A percentile compares a stretch with the other conserved stretches of the same genome.
Conservation (phyloP, 2,113 vertebrate genomes). For the Orycteropus afer region DNA sequence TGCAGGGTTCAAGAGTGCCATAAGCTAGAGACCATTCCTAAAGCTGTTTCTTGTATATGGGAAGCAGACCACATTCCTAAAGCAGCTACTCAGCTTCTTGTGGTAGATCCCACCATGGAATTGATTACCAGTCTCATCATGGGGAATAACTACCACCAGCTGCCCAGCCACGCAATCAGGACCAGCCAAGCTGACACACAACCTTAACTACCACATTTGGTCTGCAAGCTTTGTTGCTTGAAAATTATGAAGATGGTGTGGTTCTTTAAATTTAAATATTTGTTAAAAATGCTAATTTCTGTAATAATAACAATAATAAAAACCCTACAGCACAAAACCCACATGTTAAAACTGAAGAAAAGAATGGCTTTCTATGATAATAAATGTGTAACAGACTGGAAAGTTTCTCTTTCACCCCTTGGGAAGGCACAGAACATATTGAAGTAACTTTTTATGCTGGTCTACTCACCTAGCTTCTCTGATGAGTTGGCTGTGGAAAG, state of each 20-base stretch:
- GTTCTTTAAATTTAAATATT: constrained; percentile 56
- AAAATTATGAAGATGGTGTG: constrained; percentile 19
- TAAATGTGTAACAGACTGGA: constrained; percentile 63
- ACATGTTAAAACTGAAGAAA: constrained; percentile 63
- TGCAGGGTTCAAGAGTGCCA: too few relatives aligned
- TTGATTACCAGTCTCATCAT: too few relatives aligned
- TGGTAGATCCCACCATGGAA: too few relatives aligned
- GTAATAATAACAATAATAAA: constrained; percentile 36
- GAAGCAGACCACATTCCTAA: too few relatives aligned
- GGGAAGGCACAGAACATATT: constrained; percentile 69
- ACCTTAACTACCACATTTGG: constrained; percentile 58
- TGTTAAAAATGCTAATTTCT: constrained; percentile 75
- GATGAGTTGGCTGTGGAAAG: constrained; percentile 84
- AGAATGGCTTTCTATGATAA: constrained; percentile 29
- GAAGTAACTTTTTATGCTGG: constrained; percentile 75
- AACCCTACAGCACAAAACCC: constrained; percentile 21
- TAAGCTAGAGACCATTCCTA: too few relatives aligned
- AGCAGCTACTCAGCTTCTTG: too few relatives aligned
- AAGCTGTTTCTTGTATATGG: too few relatives aligned
- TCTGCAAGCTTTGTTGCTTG: constrained; percentile 53
- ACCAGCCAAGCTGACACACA: too few relatives aligned
- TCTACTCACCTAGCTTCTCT: constrained; percentile 89
- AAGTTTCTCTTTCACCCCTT: constrained; percentile 60
- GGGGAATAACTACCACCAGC: too few relatives aligned
- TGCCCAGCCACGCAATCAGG: too few relatives aligned